phyloP scores from a whole-genome alignment of 2,888 invertebrate genomes.

The Pantelozetes paolii region DNA sequence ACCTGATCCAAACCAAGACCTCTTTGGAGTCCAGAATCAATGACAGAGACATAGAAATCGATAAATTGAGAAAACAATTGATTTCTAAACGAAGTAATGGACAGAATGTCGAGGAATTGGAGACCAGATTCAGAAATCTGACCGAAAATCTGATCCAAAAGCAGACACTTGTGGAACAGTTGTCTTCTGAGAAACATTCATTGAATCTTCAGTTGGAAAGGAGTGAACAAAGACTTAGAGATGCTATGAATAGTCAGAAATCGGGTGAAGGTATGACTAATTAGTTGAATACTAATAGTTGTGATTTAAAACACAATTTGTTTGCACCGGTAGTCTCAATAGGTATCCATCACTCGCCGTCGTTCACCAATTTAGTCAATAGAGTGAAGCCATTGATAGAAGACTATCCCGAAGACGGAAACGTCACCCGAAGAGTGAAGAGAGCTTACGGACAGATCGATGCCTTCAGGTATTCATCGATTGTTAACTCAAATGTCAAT shows the following conservation, averaged over 20 bases:
- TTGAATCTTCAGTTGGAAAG: conserved; percentile 76
- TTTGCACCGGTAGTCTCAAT: conserved; percentile 32
- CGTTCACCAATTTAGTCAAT: conserved; percentile 37
- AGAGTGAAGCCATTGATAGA: conserved; percentile 60
- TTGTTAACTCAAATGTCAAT: too few relatives aligned
- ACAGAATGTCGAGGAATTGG: conserved; percentile 55
- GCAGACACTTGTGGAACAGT: conserved; percentile 74
- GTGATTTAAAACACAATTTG: neutral
- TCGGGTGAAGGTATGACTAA: neutral
- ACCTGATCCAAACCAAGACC: conserved; percentile 57
- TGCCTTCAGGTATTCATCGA: conserved; percentile 59
- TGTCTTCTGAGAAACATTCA: conserved; percentile 79
- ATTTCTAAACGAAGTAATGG: conserved; percentile 16
- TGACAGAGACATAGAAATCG: conserved; percentile 61
- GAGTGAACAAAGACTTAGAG: conserved; percentile 45
- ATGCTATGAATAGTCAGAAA: conserved; percentile 24
- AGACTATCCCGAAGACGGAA: conserved; percentile 70
- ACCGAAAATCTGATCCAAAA: conserved; percentile 80
- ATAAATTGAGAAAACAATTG: conserved; percentile 59
- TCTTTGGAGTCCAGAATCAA: conserved; percentile 56
- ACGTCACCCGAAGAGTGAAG: conserved; percentile 69
- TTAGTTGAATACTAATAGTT: neutral
- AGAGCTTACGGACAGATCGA: conserved; percentile 71
- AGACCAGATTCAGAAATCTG: conserved; percentile 57
- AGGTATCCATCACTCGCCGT: conserved; percentile 38